Base-by-base conservation (phyloP, 2,797 vertebrate genomes). In the Rhinella marina region DNA sequence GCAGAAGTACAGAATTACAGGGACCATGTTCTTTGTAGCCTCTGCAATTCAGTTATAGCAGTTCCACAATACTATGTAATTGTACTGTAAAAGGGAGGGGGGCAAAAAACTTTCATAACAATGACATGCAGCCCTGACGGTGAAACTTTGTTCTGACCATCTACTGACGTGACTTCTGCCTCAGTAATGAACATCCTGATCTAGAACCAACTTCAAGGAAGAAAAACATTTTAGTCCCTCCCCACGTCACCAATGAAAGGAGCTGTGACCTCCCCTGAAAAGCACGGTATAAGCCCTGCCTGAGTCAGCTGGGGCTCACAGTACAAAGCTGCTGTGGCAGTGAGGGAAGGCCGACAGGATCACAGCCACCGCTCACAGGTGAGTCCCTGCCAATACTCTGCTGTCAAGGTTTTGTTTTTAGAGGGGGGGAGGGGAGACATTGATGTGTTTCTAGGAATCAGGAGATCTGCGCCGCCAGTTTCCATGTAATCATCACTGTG, bases 191-290 rank as follows among this genome's bases (percentile, higher is more conserved):
- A 4, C 23, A 66, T 0, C 2, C 1, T 66, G 11, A 66, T 82
- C 80, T 50, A 19, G 12, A n/a, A 32, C 61, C 21, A 76, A 76
- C 48, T 50, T 76, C 48, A 81, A 86, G 78, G 48, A 86, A 86
- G 70, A 41, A 66, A n/a, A 82, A 73, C 21, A 54, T 54, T 77
- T 41, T 50, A 88, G 61, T 84, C 73, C 88, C 88, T 86, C 88
- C 88, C 79, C 41, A 12, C 11, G 16, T 32, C 4, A 29, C 27
- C 56, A 12, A 50, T 52, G 87, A 82, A 87, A 82, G 59, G 68
- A 48, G 12, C 6, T 57, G 87, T 81, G 50, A 29, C 84, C 59
- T 81, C 83, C 87, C 76, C 70, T 82, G 23, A 16, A 11, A 48
- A 21, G 7, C 56, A 75, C 27, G 23, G 66, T 4, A 59, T 59